Evolutionary conservation across 2,888 invertebrate genomes (phyloP).

Genomic region (Argyra leucocephala): DNA sequence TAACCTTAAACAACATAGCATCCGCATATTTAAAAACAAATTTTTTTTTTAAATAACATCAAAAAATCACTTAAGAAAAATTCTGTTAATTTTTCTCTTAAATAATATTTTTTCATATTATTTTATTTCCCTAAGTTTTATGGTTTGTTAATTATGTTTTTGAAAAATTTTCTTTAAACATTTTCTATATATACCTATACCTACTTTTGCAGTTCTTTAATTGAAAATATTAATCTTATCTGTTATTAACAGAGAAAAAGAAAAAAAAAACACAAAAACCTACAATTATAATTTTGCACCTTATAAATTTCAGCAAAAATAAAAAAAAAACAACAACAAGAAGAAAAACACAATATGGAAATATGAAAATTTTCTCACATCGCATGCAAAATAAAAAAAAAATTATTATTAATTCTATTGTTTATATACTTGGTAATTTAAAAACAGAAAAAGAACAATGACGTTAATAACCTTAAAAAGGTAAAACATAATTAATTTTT

Average conservation of each 20-base stretch:
- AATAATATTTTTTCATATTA: too few relatives aligned
- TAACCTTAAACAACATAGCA: neutral
- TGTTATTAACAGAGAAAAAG: neutral
- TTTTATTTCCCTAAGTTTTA: neutral
- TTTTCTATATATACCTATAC: neutral
- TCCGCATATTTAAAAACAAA: neutral
- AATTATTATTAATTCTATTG: conserved; percentile 1
- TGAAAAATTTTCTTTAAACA: neutral
- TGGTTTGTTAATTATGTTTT: neutral
- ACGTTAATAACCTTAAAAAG: neutral
- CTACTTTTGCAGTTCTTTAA: neutral
- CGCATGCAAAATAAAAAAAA: neutral
- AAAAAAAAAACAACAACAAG: neutral
- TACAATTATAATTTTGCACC: neutral
- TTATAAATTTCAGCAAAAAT: neutral
- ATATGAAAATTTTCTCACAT: neutral
- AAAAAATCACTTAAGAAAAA: too few relatives aligned
- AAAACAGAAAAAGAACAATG: neutral
- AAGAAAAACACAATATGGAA: neutral
- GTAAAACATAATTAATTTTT: neutral
- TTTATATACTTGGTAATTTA: neutral
- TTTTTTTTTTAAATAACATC: too few relatives aligned
- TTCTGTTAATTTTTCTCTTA: too few relatives aligned
- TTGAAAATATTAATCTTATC: neutral
- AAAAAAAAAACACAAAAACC: neutral